Conservation (phyloP, 1,140 invertebrate genomes). For the Sitobion miscanthi region DNA sequence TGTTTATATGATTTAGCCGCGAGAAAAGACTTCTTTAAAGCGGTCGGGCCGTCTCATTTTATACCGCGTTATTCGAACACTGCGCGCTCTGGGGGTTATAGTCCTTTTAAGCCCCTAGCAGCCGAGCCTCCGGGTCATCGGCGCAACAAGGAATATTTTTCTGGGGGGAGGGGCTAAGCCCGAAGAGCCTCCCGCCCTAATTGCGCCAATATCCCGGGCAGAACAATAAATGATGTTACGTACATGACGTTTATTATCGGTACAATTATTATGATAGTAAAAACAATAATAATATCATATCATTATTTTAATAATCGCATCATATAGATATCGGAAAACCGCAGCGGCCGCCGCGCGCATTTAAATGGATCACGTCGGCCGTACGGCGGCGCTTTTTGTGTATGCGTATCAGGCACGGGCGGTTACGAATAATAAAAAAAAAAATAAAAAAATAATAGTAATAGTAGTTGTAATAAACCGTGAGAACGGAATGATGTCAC, state of each 20-base stretch:
- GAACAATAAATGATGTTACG: background rate
- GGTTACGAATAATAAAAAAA: conserved; percentile 32
- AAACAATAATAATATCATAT: background rate
- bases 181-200: too few relatives aligned
- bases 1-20: too few relatives aligned
- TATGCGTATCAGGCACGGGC: conserved; percentile 55
- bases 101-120: too few relatives aligned
- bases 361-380: conserved; percentile 51
- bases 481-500: conserved; percentile 55
- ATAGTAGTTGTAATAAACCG: conserved; percentile 37
- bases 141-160: too few relatives aligned
- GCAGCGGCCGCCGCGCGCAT: background rate
- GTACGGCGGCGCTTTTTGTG: conserved; percentile 25
- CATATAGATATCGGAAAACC: background rate
- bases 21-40: too few relatives aligned
- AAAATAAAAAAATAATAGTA: conserved; percentile 2
- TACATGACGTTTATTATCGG: background rate
- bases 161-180: too few relatives aligned
- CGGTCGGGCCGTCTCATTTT: too few relatives aligned
- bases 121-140: too few relatives aligned
- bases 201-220: too few relatives aligned
- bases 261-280: background rate
- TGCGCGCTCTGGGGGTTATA: too few relatives aligned
- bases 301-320: background rate
- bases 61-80: too few relatives aligned